These are phyloP conservation scores for Seriola rivoliana DNA, from an alignment of 2,113 vertebrate species.

Conservation along the genomic window DNA sequence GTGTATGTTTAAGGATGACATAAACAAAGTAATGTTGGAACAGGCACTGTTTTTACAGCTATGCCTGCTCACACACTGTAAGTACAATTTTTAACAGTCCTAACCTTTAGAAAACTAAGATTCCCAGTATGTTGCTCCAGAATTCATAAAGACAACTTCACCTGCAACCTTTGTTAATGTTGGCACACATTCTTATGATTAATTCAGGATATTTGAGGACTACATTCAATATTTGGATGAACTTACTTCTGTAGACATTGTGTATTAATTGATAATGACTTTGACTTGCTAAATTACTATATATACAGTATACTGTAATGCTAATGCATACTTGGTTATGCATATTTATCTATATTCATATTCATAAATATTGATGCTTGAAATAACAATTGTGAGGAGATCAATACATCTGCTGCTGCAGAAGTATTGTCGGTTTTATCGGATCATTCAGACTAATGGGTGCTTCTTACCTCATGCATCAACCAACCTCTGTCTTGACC, in stretches of 20 bases:
- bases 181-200: not conserved
- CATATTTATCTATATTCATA: not conserved
- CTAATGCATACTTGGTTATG: not conserved
- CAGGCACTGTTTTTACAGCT: not conserved
- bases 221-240: not conserved
- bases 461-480: not conserved
- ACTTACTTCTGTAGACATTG: not conserved
- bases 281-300: not conserved
- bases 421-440: not conserved
- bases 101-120: not conserved
- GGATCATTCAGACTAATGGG: not conserved
- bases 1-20: constrained; percentile 8
- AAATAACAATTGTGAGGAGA: not conserved
- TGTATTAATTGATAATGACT: not conserved
- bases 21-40: not conserved
- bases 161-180: not conserved
- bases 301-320: not conserved
- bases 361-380: not conserved
- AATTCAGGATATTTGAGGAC: too few relatives aligned
- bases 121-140: not conserved
- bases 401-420: not conserved
- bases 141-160: not conserved
- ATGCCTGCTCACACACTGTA: not conserved
- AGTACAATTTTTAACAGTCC: not conserved
- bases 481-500: not conserved